Conservation (phyloP, 1,140 invertebrate species). For the Bombus breviceps region DNA sequence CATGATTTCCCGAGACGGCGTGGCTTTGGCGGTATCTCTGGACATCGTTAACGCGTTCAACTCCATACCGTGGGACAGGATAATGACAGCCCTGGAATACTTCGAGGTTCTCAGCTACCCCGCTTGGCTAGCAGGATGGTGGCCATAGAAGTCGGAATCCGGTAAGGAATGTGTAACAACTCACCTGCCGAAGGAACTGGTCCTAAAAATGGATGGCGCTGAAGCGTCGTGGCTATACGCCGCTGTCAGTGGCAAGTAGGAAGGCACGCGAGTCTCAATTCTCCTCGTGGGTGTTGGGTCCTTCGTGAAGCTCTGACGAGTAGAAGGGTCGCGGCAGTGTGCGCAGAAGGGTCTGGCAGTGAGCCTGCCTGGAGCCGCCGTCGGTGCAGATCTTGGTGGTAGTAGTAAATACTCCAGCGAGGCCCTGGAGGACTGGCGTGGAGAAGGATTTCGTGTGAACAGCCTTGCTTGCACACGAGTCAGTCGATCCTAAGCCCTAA, state of each 20-base stretch:
- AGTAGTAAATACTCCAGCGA: constrained; percentile 94
- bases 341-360: too few species aligned
- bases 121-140: constrained; percentile 20
- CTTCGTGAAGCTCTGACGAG: too few species aligned
- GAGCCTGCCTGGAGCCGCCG: neutral
- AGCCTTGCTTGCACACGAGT: constrained; percentile 94
- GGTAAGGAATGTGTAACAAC: constrained; percentile 22
- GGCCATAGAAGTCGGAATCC: constrained; percentile 18
- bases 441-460: constrained; percentile 96
- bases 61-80: too few species aligned
- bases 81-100: too few species aligned
- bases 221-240: neutral
- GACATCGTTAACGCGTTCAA: too few species aligned
- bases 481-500: constrained; percentile 90
- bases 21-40: too few species aligned
- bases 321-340: too few species aligned
- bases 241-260: neutral
- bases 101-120: too few species aligned
- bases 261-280: too few species aligned
- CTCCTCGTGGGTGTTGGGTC: too few species aligned
- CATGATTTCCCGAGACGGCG: too few species aligned
- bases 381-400: constrained; percentile 88
- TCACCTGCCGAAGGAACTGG: constrained; percentile 15
- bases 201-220: constrained; percentile 11
- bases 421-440: constrained; percentile 93